Base-by-base conservation (phyloP, 2,797 vertebrate species). In the Aldrovandia affinis region DNA sequence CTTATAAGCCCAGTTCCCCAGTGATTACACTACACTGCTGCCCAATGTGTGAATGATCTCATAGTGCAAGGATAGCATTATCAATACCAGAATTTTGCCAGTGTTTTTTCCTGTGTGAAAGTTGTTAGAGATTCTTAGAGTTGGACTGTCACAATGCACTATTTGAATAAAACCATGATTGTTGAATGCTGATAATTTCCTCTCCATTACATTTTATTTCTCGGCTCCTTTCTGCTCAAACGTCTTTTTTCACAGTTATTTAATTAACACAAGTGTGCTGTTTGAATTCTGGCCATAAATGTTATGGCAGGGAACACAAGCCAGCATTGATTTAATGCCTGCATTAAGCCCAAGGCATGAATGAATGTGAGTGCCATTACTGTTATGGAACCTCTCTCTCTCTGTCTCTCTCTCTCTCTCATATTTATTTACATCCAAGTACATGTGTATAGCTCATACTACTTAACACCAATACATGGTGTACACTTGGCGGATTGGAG, bases 181-280 rank as follows among this genome's bases (percentile, higher is more conserved):
- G 10, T 70, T 33, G 63, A 30, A 33, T 33, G 9, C n/a, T 30
- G 9, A 9, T 2, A 8, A 70, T 82, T 30, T 42, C 50, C 33
- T 50, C 14, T 30, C 3, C 18, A 20, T 22, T 9, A n/a, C n/a
- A n/a, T n/a, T 42, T 47, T 28, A 14, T 63, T 1, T 63, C 75
- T 83, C 0, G 63, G 0, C 52, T 28, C 57, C 39, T 63, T 22
- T 28, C 30, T 77, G 14, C 2, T 59, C 36, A 59, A 3, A 18
- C n/a, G 14, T 79, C 77, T 25, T 2, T 7, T 50, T 65, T 81
- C 36, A 61, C 63, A 68, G 28, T 70, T 6, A 15, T 70, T 70
- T 70, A 70, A 70, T 70, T 70, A 70, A 70, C 33, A 3, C 65
- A 39, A 70, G 65, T 70, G 65, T 65, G 28, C 61, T 65, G 61